phyloP scores from a whole-genome alignment of 2,888 invertebrate species.

The Prostheceraeus crozeri region DNA sequence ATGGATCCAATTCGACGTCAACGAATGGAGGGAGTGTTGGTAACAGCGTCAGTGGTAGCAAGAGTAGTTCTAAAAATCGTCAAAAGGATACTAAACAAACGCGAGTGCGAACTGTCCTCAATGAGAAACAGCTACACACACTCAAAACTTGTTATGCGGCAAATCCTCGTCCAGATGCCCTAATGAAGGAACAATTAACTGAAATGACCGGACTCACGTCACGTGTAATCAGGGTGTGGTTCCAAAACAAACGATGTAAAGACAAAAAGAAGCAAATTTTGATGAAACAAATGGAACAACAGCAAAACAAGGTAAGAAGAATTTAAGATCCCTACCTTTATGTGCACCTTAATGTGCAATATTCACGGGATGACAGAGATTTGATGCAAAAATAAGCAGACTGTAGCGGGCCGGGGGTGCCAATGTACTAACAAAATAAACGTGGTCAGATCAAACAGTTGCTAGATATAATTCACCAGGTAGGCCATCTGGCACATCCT shows the following conservation, averaged over 20 bases:
- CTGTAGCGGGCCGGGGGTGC: no score
- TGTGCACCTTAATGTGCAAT: not conserved
- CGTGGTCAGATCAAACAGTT: no score
- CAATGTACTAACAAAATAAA: no score
- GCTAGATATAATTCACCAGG: no score
- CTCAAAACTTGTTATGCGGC: constrained; percentile 92
- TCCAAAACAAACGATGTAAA: constrained; percentile 64
- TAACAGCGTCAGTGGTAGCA: constrained; percentile 27
- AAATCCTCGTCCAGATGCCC: constrained; percentile 93
- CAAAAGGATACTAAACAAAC: constrained; percentile 34
- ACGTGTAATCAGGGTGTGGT: constrained; percentile 97
- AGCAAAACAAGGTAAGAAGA: constrained; percentile 69
- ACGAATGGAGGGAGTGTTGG: constrained; percentile 29
- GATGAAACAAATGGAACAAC: constrained; percentile 89
- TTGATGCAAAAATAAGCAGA: no score
- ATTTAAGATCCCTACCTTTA: not conserved
- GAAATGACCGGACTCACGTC: constrained; percentile 97
- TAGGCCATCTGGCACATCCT: no score
- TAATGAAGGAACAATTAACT: constrained; percentile 97
- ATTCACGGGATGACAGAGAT: no score
- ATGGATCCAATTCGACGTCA: no score
- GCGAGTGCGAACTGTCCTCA: constrained; percentile 75
- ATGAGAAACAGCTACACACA: constrained; percentile 95
- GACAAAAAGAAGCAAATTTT: constrained; percentile 71
- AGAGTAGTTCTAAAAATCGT: constrained; percentile 23